Percentiles rank a stretch among this genome's conserved stretches.
Evolutionary conservation across 2,888 invertebrate genomes (phyloP).

Genomic region (Horisme vitalbata): DNA sequence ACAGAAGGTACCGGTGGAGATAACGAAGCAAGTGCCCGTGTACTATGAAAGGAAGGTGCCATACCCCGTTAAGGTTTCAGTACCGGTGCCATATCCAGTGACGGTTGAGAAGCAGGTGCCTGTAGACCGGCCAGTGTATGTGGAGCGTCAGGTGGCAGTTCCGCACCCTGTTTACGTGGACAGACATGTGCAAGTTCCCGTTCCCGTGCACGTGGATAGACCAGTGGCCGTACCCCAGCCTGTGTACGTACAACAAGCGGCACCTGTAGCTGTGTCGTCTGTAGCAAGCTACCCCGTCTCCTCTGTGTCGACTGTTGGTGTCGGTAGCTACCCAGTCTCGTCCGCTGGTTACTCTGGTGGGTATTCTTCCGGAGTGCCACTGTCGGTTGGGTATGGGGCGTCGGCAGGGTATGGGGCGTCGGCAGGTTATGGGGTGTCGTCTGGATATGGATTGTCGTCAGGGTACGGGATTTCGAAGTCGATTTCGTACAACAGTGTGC

Average conservation of each 20-base stretch:
- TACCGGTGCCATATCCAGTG: slow-evolving; percentile 84
- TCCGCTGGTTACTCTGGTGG: slow-evolving; percentile 16
- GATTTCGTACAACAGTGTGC: slow-evolving; percentile 26
- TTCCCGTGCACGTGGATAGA: slow-evolving; percentile 83
- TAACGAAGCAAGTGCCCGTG: slow-evolving; percentile 73
- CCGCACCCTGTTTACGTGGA: slow-evolving; percentile 81
- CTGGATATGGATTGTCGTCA: slow-evolving; percentile 15
- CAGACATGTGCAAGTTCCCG: slow-evolving; percentile 82
- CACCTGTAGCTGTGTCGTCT: slow-evolving; percentile 24
- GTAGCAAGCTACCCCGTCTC: slow-evolving; percentile 25
- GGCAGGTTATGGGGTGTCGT: slow-evolving; percentile 12
- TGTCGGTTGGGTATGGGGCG: slow-evolving; percentile 5
- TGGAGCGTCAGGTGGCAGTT: slow-evolving; percentile 79
- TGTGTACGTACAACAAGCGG: slow-evolving; percentile 50
- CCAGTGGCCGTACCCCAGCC: slow-evolving; percentile 73
- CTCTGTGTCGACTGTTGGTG: slow-evolving; percentile 17
- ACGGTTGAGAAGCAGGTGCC: slow-evolving; percentile 82
- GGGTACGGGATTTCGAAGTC: slow-evolving; percentile 24
- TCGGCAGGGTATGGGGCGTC: background rate
- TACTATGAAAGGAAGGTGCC: slow-evolving; percentile 76
- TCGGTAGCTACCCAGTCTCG: slow-evolving; percentile 17
- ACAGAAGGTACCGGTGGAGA: slow-evolving; percentile 77
- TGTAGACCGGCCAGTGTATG: slow-evolving; percentile 82
- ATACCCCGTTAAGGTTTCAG: slow-evolving; percentile 72
- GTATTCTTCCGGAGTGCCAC: slow-evolving; percentile 12